These are phyloP conservation scores for Latheticus oryzae DNA, from an alignment of 2,888 invertebrate genomes.

Conservation along the genomic window DNA sequence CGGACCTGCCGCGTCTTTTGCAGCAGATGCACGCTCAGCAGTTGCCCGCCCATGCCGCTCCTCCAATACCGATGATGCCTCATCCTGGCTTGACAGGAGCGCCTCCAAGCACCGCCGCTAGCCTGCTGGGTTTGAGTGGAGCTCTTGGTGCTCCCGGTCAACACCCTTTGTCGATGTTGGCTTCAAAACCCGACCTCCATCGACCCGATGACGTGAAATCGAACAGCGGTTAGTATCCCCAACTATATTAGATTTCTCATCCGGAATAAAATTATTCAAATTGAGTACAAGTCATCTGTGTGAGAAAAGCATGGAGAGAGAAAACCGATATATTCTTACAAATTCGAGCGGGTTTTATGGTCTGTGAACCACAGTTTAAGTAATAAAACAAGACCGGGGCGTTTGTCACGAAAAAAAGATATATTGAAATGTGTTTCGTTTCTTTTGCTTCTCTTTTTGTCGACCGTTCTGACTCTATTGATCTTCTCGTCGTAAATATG, in stretches of 20 bases:
- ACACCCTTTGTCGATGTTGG: constrained; percentile 82
- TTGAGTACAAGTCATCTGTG: constrained; percentile 15
- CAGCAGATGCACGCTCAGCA: constrained; percentile 96
- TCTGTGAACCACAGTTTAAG: constrained; percentile 49
- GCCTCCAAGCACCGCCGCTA: constrained; percentile 69
- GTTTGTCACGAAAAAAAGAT: constrained; percentile 42
- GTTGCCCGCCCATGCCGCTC: constrained; percentile 78
- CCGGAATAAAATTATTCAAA: constrained; percentile 32
- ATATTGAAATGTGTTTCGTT: constrained; percentile 47
- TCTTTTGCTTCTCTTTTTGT: constrained; percentile 45
- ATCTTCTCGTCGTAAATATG: constrained; percentile 54
- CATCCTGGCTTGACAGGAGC: constrained; percentile 73
- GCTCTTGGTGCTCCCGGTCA: constrained; percentile 76
- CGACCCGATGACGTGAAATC: constrained; percentile 81
- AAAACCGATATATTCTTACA: constrained; percentile 47
- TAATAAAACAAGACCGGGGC: constrained; percentile 47
- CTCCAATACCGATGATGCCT: constrained; percentile 78
- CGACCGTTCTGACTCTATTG: constrained; percentile 45
- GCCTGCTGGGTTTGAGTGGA: constrained; percentile 70
- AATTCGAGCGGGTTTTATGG: constrained; percentile 51
- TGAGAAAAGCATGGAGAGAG: constrained; percentile 5
- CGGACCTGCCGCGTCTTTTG: constrained; percentile 83
- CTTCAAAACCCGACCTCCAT: constrained; percentile 82
- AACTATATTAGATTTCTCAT: constrained; percentile 10
- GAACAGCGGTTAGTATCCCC: constrained; percentile 74